Base-by-base conservation (phyloP, 2,113 vertebrate species). In the Strigops habroptila region DNA sequence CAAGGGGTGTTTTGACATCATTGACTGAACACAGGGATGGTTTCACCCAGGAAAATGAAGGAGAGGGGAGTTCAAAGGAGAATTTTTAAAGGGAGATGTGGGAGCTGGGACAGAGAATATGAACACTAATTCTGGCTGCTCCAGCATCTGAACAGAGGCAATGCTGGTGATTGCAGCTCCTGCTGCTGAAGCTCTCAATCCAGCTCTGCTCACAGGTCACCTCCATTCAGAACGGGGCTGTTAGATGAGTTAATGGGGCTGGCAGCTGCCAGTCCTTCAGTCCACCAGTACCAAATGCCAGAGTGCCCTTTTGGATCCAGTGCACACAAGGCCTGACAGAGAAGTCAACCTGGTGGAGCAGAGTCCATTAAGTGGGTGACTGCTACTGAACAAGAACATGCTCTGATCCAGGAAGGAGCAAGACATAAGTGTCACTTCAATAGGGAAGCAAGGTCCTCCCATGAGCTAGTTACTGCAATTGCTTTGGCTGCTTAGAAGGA, bases 1-100 rank as follows among this genome's bases (percentile, higher is more conserved):
- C 81, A 41, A 49, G 46, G 81, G 44, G 57, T 57, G 91, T 52
- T 89, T 65, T 94, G 91, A 74, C 90, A 86, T n/a, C 90, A 86
- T n/a, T 60, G 91, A 85, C 63, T 85, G 88, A 53, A 53, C 53
- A 27, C 24, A 18, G 60, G 6, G 35, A 51, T 44, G 68, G 62
- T 62, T 86, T 89, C 86, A 91, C 18, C 48, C 44, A 39, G 48
- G 75, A 77, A 79, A 94, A 76, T 0, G 22, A 86, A 90, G 60
- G 88, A 39, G 73, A 60, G 27, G 5, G 30, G 43, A 70, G 24
- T 83, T 91, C 86, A 86, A 59, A 95, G 83, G 35, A 94, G 63
- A 80, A 52, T 48, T 86, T 94, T 90, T 60, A 28, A 51, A 8
- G 2, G 31, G 76, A 88, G 76, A 24, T 64, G 17, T 37, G 68